These are phyloP conservation scores for Drosophila lutescens DNA, from an alignment of 2,888 invertebrate genomes.

Conservation along the genomic window DNA sequence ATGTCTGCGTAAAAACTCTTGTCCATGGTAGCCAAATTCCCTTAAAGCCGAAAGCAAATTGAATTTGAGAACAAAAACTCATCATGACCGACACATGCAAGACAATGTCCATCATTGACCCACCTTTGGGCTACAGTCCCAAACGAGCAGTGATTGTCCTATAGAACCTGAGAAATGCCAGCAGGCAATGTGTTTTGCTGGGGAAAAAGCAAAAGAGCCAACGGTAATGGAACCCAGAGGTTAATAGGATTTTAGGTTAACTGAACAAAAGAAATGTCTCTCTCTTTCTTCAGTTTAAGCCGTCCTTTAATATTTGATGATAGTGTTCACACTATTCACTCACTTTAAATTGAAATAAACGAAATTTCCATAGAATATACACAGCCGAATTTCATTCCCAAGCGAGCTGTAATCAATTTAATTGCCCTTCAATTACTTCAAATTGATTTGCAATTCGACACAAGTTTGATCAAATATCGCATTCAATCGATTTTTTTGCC, in stretches of 20 bases:
- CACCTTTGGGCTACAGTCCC: constrained; percentile 14
- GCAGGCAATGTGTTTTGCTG: constrained; percentile 20
- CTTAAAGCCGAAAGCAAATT: constrained; percentile 5
- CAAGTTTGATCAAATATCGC: constrained; percentile 1
- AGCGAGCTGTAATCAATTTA: constrained; percentile 17
- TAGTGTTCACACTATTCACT: background rate
- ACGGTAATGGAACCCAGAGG: constrained; percentile 9
- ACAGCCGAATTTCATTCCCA: background rate
- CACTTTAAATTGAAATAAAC: background rate
- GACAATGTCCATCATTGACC: constrained; percentile 40
- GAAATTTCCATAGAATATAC: background rate
- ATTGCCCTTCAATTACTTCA: constrained; percentile 20
- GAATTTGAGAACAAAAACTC: constrained; percentile 14
- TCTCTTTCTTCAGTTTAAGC: background rate
- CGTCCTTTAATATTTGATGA: background rate
- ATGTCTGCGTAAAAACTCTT: background rate
- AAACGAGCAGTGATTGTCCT: constrained; percentile 20
- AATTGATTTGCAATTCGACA: constrained; percentile 6
- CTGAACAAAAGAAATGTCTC: background rate
- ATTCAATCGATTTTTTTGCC: constrained; percentile 8
- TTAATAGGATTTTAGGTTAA: constrained; percentile 13
- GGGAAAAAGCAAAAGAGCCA: background rate
- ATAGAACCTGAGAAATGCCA: constrained; percentile 6
- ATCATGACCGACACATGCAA: constrained; percentile 20
- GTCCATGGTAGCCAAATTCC: background rate